Percentiles rank a stretch among this genome's conserved stretches.
These are phyloP conservation scores for Liolophura sinensis DNA, from an alignment of 1,140 invertebrate species.

Conservation along the genomic window DNA sequence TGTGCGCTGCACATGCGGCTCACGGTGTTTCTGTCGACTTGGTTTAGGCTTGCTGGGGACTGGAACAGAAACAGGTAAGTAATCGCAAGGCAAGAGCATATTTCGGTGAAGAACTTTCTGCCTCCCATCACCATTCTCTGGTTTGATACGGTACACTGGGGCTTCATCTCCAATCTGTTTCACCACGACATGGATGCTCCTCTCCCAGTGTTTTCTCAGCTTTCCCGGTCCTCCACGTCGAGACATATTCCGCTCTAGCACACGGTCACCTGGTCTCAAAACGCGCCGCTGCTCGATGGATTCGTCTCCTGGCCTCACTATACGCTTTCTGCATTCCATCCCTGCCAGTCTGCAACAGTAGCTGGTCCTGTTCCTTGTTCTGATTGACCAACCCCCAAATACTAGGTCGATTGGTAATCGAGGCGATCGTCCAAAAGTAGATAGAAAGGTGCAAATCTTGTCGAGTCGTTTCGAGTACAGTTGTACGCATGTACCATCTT, in stretches of 20 bases:
- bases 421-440: slow-evolving; percentile 16
- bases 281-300: background rate
- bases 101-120: slow-evolving; percentile 17
- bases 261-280: slow-evolving; percentile 12
- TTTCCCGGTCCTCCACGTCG: slow-evolving; percentile 10
- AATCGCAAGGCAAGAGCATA: background rate
- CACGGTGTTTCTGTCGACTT: too few relatives aligned
- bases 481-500: slow-evolving; percentile 15
- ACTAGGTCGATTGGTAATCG: slow-evolving; percentile 13
- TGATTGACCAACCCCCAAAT: slow-evolving; percentile 7
- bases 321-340: slow-evolving; percentile 7
- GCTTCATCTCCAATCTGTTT: slow-evolving; percentile 10
- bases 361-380: background rate
- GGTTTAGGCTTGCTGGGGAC: too few relatives aligned
- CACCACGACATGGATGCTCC: slow-evolving; percentile 14
- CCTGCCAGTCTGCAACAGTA: slow-evolving; percentile 5
- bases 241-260: slow-evolving; percentile 12
- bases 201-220: slow-evolving; percentile 12
- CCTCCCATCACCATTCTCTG: slow-evolving; percentile 7
- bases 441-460: slow-evolving; percentile 15
- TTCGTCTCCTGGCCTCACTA: slow-evolving; percentile 2
- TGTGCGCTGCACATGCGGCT: too few relatives aligned
- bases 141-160: slow-evolving; percentile 22
- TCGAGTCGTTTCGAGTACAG: slow-evolving; percentile 12
- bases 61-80: too few relatives aligned